phyloP scores from a whole-genome alignment of 2,888 invertebrate genomes.

The Pollenia labialis region DNA sequence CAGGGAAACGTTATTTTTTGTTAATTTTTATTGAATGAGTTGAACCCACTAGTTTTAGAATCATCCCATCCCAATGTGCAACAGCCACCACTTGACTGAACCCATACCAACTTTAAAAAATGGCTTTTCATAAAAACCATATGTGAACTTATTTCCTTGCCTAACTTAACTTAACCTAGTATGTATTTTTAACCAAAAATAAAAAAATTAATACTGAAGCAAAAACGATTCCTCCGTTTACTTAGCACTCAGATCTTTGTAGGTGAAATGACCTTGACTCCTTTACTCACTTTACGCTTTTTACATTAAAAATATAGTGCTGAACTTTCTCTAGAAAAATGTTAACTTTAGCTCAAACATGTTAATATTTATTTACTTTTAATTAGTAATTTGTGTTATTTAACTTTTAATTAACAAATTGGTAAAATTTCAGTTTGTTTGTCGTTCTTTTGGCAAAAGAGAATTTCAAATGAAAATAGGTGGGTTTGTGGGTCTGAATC shows the following conservation, averaged over 20 bases:
- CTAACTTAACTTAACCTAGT: too few relatives aligned
- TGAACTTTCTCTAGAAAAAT: neutral
- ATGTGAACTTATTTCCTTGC: too few relatives aligned
- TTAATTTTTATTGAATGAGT: too few relatives aligned
- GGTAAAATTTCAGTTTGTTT: neutral
- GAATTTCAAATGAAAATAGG: neutral
- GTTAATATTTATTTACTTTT: conserved; percentile 51
- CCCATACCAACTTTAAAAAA: too few relatives aligned
- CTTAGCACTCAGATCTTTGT: neutral
- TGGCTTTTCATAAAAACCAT: too few relatives aligned
- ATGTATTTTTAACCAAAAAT: too few relatives aligned
- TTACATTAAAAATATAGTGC: too few relatives aligned
- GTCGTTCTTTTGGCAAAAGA: neutral
- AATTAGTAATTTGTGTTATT: conserved; percentile 40
- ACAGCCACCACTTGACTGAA: too few relatives aligned
- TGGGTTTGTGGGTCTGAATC: neutral
- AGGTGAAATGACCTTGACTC: conserved; percentile 16
- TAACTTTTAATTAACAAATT: conserved; percentile 45
- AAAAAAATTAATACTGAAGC: too few relatives aligned
- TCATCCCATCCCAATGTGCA: too few relatives aligned
- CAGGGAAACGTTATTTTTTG: too few relatives aligned
- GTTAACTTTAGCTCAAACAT: neutral
- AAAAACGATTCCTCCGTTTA: neutral
- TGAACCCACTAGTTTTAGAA: too few relatives aligned
- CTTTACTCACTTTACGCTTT: neutral